Percentiles rank a stretch among this genome's conserved stretches.
Evolutionary conservation across 2,113 vertebrate genomes (phyloP).

Genomic region (Lepus timidus): DNA sequence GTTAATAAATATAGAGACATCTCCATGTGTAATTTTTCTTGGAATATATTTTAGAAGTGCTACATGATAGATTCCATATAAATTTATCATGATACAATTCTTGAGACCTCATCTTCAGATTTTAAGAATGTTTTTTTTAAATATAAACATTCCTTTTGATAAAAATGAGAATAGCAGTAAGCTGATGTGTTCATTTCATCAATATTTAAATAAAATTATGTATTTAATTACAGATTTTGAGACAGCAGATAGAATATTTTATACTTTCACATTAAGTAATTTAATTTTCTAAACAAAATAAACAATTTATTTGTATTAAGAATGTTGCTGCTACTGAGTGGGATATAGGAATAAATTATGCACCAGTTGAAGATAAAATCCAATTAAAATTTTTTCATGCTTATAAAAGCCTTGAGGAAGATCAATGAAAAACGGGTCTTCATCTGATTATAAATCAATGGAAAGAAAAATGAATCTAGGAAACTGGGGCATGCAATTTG

Average conservation of each 20-base stretch:
- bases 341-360: constrained; percentile 4
- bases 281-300: constrained; percentile 21
- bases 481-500: background rate
- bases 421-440: background rate
- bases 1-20: background rate
- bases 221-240: background rate
- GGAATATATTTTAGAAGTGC: background rate
- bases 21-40: background rate
- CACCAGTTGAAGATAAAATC: background rate
- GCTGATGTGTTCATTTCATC: background rate
- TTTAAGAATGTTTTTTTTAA: background rate
- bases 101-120: background rate
- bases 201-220: background rate
- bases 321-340: background rate
- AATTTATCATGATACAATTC: background rate
- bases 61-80: background rate
- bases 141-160: background rate
- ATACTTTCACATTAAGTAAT: background rate
- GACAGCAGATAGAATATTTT: constrained; percentile 10
- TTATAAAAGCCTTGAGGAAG: background rate
- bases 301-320: background rate
- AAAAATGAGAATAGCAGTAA: background rate
- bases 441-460: constrained; percentile 50
- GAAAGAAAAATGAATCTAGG: constrained; percentile 46
- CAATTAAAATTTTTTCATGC: constrained; percentile 30